Base-by-base conservation (phyloP, 2,113 vertebrate genomes). In the Puntigrus tetrazona region DNA sequence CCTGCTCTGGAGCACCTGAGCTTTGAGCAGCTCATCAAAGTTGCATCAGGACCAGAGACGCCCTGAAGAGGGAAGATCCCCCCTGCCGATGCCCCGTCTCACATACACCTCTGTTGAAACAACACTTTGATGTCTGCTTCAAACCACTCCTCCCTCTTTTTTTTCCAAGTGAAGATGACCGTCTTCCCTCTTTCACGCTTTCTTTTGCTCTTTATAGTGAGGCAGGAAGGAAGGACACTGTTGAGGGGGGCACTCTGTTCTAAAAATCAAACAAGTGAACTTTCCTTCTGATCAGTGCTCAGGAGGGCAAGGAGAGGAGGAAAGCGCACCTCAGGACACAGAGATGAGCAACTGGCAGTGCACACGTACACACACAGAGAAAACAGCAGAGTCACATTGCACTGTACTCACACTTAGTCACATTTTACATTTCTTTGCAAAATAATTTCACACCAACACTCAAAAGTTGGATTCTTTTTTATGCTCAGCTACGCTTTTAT, bases 21-120 rank as follows among this genome's bases (percentile, higher is more conserved):
- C 83, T 52, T 8, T 29, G 74, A 70, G 83, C 43, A 76, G 73
- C 79, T 86, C 73, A 74, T 82, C n/a, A 86, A 86, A 86, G 41
- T 86, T 82, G 50, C 84, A 86, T 52, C 38, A 55, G 59, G 57
- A 69, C 79, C 38, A 81, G 84, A 85, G 52, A 27, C 4, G 16
- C 52, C 78, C 73, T 65, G 47, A 65, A 84, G 55, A 61, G 1
- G 29, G 82, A 84, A 38, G 75, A 67, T 11, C 57, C 83, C 73
- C 45, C 55, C 55, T 50, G 45, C 78, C 45, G 36, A 38, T 47
- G 13, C 65, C 36, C 47, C 34, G 1, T 20, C 69, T 70, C n/a
- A 16, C 34, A 38, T 27, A 57, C 59, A 47, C 72, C 45, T 55
- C 18, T 11, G 43, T 14, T 27, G 9, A 50, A 52, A 43, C 22